These are phyloP conservation scores for Petaurus breviceps DNA, from an alignment of 2,113 vertebrate species.

Conservation along the genomic window DNA sequence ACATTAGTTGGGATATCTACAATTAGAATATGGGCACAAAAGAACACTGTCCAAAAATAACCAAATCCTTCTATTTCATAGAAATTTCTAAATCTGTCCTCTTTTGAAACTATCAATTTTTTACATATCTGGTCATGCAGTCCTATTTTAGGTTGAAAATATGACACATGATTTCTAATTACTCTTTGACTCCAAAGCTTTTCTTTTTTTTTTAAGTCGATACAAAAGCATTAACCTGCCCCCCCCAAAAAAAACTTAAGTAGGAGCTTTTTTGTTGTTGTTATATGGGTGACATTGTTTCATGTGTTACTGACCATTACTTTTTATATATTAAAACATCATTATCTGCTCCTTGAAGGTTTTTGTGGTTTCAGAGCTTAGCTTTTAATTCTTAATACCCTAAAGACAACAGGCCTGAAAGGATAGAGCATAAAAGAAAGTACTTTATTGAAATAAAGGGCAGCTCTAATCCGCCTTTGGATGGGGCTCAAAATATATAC, in stretches of 20 bases:
- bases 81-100: constrained; percentile 26
- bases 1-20: not conserved
- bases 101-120: constrained; percentile 20
- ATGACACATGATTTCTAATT: constrained; percentile 41
- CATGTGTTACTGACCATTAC: constrained; percentile 63
- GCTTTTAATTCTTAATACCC: constrained; percentile 70
- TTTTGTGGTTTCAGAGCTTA: constrained; percentile 64
- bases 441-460: constrained; percentile 64
- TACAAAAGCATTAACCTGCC: constrained; percentile 39
- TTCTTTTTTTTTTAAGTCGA: constrained; percentile 22
- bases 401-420: constrained; percentile 70
- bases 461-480: constrained; percentile 66
- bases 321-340: constrained; percentile 67
- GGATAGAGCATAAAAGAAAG: constrained; percentile 62
- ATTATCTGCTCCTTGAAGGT: constrained; percentile 63
- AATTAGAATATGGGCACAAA: not conserved
- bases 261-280: constrained; percentile 1
- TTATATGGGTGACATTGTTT: constrained; percentile 33
- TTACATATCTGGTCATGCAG: constrained; percentile 12
- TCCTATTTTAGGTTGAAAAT: constrained; percentile 18
- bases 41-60: constrained; percentile 30
- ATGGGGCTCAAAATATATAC: constrained; percentile 74
- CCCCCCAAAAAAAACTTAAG: constrained; percentile 54
- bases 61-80: not conserved
- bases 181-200: constrained; percentile 28